These are phyloP conservation scores for Dicrurus megarhynchus DNA, from an alignment of 2,113 vertebrate genomes.

Conservation along the genomic window DNA sequence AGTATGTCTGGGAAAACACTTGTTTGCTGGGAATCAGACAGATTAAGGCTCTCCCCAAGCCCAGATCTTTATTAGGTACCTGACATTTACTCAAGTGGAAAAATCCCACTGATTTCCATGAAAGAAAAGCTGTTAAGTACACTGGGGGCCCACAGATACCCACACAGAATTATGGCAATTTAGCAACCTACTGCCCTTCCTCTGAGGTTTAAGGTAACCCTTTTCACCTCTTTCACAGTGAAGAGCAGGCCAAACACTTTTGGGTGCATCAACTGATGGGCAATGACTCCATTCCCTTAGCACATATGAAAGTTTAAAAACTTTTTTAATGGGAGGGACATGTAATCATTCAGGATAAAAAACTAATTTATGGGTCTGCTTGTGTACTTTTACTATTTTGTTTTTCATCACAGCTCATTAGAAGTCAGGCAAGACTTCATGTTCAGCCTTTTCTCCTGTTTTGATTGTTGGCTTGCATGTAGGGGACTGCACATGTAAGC, in stretches of 20 bases:
- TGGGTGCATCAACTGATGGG: not conserved
- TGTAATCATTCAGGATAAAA: not conserved
- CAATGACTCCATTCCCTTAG: not conserved
- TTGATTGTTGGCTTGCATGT: not conserved
- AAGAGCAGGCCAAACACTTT: not conserved
- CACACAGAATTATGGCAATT: not conserved
- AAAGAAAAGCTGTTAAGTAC: not conserved
- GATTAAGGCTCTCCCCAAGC: not conserved
- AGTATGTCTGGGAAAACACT: not conserved
- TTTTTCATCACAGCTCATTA: not conserved
- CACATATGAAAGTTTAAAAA: not conserved
- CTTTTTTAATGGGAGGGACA: not conserved
- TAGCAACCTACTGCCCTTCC: not conserved
- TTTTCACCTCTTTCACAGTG: not conserved
- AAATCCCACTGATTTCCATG: not conserved
- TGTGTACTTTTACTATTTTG: not conserved
- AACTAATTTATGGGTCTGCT: not conserved
- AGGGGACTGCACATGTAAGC: not conserved
- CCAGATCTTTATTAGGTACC: not conserved
- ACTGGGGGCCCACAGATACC: not conserved
- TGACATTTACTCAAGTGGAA: not conserved
- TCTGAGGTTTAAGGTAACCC: not conserved
- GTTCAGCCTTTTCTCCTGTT: not conserved
- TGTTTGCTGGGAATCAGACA: not conserved
- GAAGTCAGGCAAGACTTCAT: not conserved